Percentiles rank a stretch among this genome's conserved stretches.
phyloP scores from a whole-genome alignment of 2,113 vertebrate genomes.

The Fregetta grallaria region DNA sequence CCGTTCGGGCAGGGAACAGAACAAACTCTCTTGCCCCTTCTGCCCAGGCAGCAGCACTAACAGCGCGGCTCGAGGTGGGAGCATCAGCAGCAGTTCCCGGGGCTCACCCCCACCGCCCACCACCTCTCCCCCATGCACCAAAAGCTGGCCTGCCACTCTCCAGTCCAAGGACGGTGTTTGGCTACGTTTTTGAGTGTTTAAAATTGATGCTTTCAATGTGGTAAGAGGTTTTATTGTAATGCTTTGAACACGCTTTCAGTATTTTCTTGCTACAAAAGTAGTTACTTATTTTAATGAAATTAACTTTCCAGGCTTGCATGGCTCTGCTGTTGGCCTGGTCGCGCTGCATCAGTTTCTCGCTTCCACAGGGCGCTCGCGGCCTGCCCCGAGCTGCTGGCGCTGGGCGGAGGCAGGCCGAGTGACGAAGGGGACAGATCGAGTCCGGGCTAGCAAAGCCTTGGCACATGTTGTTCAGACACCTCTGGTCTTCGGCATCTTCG shows the following conservation, averaged over 20 bases:
- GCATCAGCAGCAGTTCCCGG: not conserved
- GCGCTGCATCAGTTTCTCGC: rapidly evolving
- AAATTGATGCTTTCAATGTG: not conserved
- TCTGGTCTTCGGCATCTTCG: not conserved
- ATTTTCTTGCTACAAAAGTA: not conserved
- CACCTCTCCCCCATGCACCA: rapidly evolving
- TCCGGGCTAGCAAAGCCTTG: not conserved
- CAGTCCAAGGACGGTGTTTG: not conserved
- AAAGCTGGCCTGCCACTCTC: not conserved
- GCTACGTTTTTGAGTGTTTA: not conserved
- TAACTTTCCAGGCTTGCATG: rapidly evolving
- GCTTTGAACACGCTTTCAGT: not conserved
- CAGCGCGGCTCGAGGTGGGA: rapidly evolving
- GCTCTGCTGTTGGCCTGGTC: not conserved
- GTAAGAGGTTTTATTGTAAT: not conserved
- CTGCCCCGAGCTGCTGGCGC: not conserved
- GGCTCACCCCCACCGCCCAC: not conserved
- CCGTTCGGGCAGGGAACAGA: not conserved
- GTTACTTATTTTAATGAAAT: not conserved
- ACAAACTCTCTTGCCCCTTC: not conserved
- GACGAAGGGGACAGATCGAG: not conserved
- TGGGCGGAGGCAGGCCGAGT: not conserved
- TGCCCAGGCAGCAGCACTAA: not conserved
- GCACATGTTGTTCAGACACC: not conserved
- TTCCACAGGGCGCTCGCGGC: not conserved